Evolutionary conservation across 1,140 invertebrate genomes (phyloP), one percentile per base, ranked within the genome.

Genomic region (Pteromalus puparum): DNA sequence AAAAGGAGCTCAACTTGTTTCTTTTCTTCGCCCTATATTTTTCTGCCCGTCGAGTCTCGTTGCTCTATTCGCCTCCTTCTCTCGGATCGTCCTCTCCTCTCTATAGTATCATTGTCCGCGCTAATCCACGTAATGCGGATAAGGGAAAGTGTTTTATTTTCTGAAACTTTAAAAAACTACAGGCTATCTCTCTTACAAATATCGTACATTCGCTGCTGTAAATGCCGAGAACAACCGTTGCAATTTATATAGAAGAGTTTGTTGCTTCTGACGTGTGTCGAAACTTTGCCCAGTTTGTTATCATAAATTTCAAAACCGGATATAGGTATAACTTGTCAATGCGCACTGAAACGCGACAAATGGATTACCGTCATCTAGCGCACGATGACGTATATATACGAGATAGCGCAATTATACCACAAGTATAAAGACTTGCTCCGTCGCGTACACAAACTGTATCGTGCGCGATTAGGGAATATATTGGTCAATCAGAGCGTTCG

Each of bases 381-480:
- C 7, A 7, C 38, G 38, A 42, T 42, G 38, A 42, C 38, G 38
- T n/a, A n/a, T n/a, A n/a, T n/a, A n/a, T n/a, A n/a, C n/a, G n/a
- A 34, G 0, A 21, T 2, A 61, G 15, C 18, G 6, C 0, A 7
- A 61, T 61, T 61, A 34, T 34, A n/a, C 18, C 28, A 30, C 24
- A 70, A 70, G 12, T 34, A 6, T 5, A 34, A 34, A 34, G 26
- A 70, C 26, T 70, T 70, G 68, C 30, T 13, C 68, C 26, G 53
- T 9, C 24, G n/a, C 6, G 28, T 70, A 70, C 5, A 30, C 28
- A 26, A 24, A n/a, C n/a, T n/a, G n/a, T 70, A 70, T 28, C 6
- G 68, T 15, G 2, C 5, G 26, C 81, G 81, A 82, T 82, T 65
- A 75, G 48, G 46, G 81, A 82, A 74, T 82, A 82, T 61, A 82